These are phyloP conservation scores for Dendroctonus valens DNA, from an alignment of 1,140 invertebrate genomes.

Conservation along the genomic window DNA sequence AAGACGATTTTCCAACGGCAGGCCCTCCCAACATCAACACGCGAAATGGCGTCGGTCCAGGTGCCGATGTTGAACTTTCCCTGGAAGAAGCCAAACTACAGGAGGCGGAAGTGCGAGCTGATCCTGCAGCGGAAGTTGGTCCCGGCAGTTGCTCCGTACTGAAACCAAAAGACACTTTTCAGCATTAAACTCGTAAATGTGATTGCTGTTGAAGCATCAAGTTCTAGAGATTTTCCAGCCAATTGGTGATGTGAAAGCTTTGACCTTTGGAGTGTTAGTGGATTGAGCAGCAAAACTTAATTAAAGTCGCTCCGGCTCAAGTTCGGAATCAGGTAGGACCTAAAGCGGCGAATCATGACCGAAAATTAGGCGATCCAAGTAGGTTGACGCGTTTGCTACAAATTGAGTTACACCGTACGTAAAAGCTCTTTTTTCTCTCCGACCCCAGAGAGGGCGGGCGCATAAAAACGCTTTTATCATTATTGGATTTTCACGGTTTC, in stretches of 20 bases:
- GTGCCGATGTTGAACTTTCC: conserved; percentile 54
- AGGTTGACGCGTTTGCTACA: no score
- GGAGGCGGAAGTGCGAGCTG: conserved; percentile 70
- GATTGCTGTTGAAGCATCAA: not conserved
- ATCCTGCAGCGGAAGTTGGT: conserved; percentile 62
- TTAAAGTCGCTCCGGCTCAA: not conserved
- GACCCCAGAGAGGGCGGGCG: no score
- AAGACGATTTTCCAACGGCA: conserved; percentile 90
- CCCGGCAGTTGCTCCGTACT: conserved; percentile 69
- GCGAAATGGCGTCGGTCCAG: conserved; percentile 57
- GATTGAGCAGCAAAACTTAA: not conserved
- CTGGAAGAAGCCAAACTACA: conserved; percentile 64
- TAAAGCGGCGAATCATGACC: no score
- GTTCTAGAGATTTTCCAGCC: no score
- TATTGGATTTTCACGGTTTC: no score
- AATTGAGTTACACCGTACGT: no score
- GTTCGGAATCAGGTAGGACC: no score
- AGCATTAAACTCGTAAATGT: not conserved
- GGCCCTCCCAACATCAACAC: conserved; percentile 85
- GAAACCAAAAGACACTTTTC: conserved; percentile 47
- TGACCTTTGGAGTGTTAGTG: not conserved
- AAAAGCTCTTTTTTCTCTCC: no score
- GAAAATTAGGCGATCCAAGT: no score
- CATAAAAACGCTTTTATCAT: no score
- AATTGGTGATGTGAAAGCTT: no score